phyloP scores from a whole-genome alignment of 2,797 vertebrate genomes.

The Geotrypetes seraphini region DNA sequence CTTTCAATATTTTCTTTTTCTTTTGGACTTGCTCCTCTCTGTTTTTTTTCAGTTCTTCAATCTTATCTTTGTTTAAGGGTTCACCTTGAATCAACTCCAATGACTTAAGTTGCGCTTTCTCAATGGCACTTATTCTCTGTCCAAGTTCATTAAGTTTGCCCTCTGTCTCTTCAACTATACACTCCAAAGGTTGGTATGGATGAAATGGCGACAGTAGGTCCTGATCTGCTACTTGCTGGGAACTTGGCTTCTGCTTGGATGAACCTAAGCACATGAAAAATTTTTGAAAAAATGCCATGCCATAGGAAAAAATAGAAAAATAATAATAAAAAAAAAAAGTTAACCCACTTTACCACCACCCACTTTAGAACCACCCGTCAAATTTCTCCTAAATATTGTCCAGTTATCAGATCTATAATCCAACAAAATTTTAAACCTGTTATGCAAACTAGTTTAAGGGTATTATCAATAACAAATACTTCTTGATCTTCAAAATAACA shows the following conservation, averaged over 20 bases:
- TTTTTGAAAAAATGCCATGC: slow-evolving; percentile 66
- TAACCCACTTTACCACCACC: not conserved
- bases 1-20: slow-evolving; percentile 99
- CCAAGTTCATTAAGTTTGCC: slow-evolving; percentile 98
- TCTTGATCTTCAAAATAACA: too few relatives aligned
- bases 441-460: too few relatives aligned
- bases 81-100: slow-evolving; percentile 96
- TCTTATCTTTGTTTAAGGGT: slow-evolving; percentile 97
- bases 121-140: slow-evolving; percentile 96
- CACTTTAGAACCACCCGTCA: slow-evolving; percentile 9
- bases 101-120: slow-evolving; percentile 92
- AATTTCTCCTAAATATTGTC: too few relatives aligned
- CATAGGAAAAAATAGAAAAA: slow-evolving; percentile 17
- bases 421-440: too few relatives aligned
- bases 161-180: slow-evolving; percentile 98
- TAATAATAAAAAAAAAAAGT: not conserved
- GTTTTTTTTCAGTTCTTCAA: slow-evolving; percentile 96
- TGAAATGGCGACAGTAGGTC: slow-evolving; percentile 92
- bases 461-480: too few relatives aligned
- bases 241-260: slow-evolving; percentile 90
- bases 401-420: too few relatives aligned
- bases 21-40: slow-evolving; percentile 98
- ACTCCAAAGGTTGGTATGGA: slow-evolving; percentile 94
- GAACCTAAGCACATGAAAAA: slow-evolving; percentile 75
- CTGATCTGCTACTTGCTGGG: slow-evolving; percentile 83